phyloP scores from a whole-genome alignment of 1,140 invertebrate species.

The Amphibalanus amphitrite region DNA sequence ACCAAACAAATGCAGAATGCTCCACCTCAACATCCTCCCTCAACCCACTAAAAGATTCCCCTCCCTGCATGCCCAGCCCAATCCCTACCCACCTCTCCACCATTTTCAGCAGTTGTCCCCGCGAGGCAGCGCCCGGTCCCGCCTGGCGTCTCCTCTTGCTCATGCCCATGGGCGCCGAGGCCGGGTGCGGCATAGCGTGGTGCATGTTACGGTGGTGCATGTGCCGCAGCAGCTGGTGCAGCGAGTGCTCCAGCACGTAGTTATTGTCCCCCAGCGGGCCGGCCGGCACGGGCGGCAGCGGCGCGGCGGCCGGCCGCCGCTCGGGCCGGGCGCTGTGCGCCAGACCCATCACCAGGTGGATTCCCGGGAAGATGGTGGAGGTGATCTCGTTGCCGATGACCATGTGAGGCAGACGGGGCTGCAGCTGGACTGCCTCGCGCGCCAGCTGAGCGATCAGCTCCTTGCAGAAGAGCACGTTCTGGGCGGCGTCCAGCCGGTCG shows the following conservation, averaged over 20 bases:
- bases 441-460: conserved; percentile 89
- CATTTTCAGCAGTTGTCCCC: no score
- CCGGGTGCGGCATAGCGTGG: conserved; percentile 84
- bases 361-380: conserved; percentile 81
- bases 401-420: conserved; percentile 84
- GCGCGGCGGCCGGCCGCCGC: background rate
- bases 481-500: conserved; percentile 81
- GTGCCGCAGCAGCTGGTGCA: conserved; percentile 81
- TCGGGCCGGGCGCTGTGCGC: conserved; percentile 32
- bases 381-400: conserved; percentile 94
- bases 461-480: conserved; percentile 94
- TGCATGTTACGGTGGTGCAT: conserved; percentile 83
- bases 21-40: no score
- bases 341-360: conserved; percentile 50
- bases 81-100: no score
- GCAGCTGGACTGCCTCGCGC: conserved; percentile 79
- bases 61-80: no score
- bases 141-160: no score
- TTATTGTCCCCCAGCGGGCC: conserved; percentile 31
- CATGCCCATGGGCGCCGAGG: conserved; percentile 79
- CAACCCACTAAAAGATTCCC: no score
- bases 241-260: conserved; percentile 85
- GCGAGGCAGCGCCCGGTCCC: no score
- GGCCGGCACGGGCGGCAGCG: background rate
- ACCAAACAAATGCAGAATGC: no score